phyloP scores from a whole-genome alignment of 2,113 vertebrate species.

The Macquaria australasica region DNA sequence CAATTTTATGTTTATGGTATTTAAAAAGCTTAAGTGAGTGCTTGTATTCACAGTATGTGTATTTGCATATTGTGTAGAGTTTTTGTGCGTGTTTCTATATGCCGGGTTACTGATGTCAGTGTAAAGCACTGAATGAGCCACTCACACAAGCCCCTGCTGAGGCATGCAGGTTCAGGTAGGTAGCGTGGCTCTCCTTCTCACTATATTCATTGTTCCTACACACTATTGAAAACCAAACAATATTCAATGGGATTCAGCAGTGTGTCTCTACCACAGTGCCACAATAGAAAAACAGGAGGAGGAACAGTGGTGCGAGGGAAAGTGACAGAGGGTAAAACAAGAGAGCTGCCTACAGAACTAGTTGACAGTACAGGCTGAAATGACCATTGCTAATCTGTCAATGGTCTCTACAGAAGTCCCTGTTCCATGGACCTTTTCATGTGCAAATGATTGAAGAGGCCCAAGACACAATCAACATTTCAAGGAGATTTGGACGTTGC shows the following conservation, averaged over 20 bases:
- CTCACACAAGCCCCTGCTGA: constrained; percentile 31
- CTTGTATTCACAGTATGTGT: not conserved
- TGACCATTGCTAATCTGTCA: constrained; percentile 54
- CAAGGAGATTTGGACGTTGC: constrained; percentile 68
- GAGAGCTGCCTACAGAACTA: constrained; percentile 39
- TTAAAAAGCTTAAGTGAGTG: constrained; percentile 20
- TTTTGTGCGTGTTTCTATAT: constrained; percentile 28
- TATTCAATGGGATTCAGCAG: constrained; percentile 36
- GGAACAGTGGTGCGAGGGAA: constrained; percentile 13
- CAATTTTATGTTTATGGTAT: constrained; percentile 5
- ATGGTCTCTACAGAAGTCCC: constrained; percentile 26
- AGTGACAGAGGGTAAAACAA: constrained; percentile 38
- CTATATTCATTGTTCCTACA: constrained; percentile 42
- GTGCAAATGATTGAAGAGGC: constrained; percentile 64
- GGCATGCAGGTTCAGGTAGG: constrained; percentile 38
- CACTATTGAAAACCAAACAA: constrained; percentile 37
- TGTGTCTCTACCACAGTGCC: constrained; percentile 3
- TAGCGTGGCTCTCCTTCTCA: constrained; percentile 7
- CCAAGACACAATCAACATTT: constrained; percentile 64
- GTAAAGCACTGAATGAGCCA: constrained; percentile 38
- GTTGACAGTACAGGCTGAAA: constrained; percentile 45
- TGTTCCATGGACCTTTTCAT: constrained; percentile 50
- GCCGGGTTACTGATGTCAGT: constrained; percentile 34
- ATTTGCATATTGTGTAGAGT: constrained; percentile 11
- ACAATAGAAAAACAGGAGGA: constrained; percentile 40